Evolutionary conservation across 2,797 vertebrate species (phyloP).

Genomic region (Galago senegalensis): DNA sequence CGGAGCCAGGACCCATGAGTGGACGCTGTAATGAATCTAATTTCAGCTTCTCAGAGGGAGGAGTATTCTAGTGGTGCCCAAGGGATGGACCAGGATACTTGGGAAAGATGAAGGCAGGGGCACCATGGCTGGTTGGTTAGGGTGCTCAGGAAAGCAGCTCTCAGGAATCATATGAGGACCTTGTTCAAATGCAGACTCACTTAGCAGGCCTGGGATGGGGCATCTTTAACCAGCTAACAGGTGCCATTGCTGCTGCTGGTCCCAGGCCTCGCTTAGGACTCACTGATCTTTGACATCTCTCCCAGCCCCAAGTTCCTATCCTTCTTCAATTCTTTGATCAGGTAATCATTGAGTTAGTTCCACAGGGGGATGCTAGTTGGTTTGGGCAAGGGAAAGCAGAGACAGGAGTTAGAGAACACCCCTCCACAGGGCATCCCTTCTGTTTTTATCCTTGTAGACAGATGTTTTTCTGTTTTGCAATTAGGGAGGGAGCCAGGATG

Average conservation of each 20-base stretch:
- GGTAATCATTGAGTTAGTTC: not conserved
- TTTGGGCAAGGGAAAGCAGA: not conserved
- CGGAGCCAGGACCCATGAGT: not conserved
- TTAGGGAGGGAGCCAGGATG: not conserved
- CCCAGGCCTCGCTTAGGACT: not conserved
- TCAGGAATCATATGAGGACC: not conserved
- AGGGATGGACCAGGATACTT: not conserved
- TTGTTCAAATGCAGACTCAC: not conserved
- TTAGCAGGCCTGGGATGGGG: not conserved
- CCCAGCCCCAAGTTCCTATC: not conserved
- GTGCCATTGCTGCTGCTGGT: not conserved
- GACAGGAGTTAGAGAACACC: not conserved
- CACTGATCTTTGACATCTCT: not conserved
- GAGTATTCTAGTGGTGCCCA: not conserved
- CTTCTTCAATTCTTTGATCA: not conserved
- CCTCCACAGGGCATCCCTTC: fast-evolving
- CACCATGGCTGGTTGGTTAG: not conserved
- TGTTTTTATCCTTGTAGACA: not conserved
- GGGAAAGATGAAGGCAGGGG: not conserved
- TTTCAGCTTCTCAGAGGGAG: not conserved
- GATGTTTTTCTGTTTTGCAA: not conserved
- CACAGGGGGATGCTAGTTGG: not conserved
- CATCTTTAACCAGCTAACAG: not conserved
- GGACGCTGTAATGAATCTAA: not conserved
- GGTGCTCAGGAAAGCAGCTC: too few species aligned